Percentiles rank a stretch among this genome's conserved stretches.
Evolutionary conservation across 2,113 vertebrate species (phyloP).

Genomic region (Eidolon helvum): DNA sequence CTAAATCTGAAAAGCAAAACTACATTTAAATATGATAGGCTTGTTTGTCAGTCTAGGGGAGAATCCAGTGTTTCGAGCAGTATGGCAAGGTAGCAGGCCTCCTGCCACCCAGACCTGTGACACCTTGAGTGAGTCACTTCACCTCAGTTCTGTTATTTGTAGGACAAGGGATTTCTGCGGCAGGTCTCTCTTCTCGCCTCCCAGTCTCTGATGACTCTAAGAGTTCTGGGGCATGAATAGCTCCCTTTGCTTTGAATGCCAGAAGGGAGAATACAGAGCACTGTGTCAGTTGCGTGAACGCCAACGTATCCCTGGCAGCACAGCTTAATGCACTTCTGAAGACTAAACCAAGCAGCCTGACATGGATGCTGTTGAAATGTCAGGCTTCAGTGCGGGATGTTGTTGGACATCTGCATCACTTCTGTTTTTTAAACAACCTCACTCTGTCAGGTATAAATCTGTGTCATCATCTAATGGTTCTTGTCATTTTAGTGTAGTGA

Average conservation of each 20-base stretch:
- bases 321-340: neutral
- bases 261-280: neutral
- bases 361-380: neutral
- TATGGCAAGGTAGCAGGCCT: too few relatives aligned
- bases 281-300: neutral
- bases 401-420: neutral
- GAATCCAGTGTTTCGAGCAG: neutral
- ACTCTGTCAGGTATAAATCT: constrained; percentile 53
- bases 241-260: constrained; percentile 11
- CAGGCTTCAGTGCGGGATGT: neutral
- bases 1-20: neutral
- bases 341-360: neutral
- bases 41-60: neutral
- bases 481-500: constrained; percentile 36
- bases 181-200: neutral
- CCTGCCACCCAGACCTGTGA: neutral
- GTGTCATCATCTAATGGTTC: constrained; percentile 30
- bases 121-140: neutral
- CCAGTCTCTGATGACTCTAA: neutral
- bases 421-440: constrained; percentile 68
- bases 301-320: neutral
- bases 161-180: neutral
- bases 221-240: constrained; percentile 4
- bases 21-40: neutral
- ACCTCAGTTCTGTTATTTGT: neutral